phyloP scores from a whole-genome alignment of 2,797 vertebrate species.

The Cyclopterus lumpus region DNA sequence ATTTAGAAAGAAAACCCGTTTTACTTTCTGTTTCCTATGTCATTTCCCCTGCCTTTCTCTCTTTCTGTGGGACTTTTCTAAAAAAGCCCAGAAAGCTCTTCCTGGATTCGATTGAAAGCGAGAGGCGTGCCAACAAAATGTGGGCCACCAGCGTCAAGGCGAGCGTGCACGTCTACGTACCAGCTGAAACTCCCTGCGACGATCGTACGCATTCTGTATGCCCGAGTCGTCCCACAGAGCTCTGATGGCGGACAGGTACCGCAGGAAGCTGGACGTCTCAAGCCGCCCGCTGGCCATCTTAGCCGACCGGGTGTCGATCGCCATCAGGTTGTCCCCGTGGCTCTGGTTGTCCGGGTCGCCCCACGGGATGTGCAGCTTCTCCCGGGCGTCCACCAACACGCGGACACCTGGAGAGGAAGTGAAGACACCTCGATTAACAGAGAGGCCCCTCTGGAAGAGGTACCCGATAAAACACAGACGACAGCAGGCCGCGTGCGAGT shows the following conservation, averaged over 20 bases:
- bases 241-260: slow-evolving; percentile 88
- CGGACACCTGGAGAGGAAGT: slow-evolving; percentile 86
- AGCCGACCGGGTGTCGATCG: slow-evolving; percentile 91
- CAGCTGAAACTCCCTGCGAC: slow-evolving; percentile 98
- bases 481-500: not conserved
- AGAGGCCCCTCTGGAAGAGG: not conserved
- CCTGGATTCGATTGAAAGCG: not conserved
- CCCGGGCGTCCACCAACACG: slow-evolving; percentile 95
- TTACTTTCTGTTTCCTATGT: slow-evolving; percentile 63
- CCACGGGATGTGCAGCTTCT: slow-evolving; percentile 98
- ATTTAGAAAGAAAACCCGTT: slow-evolving; percentile 40
- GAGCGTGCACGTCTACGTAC: slow-evolving; percentile 78
- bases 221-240: slow-evolving; percentile 92
- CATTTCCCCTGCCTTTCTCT: not conserved
- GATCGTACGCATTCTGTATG: slow-evolving; percentile 94
- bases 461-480: not conserved
- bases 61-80: not conserved
- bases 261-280: slow-evolving; percentile 88
- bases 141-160: not conserved
- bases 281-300: slow-evolving; percentile 89
- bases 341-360: slow-evolving; percentile 90
- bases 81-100: not conserved
- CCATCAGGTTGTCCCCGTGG: slow-evolving; percentile 91
- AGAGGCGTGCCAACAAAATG: not conserved
- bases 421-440: not conserved